A percentile compares a stretch with the other conserved stretches of the same genome.
These are phyloP conservation scores for Hyla sarda DNA, from an alignment of 2,113 vertebrate species.

Conservation along the genomic window DNA sequence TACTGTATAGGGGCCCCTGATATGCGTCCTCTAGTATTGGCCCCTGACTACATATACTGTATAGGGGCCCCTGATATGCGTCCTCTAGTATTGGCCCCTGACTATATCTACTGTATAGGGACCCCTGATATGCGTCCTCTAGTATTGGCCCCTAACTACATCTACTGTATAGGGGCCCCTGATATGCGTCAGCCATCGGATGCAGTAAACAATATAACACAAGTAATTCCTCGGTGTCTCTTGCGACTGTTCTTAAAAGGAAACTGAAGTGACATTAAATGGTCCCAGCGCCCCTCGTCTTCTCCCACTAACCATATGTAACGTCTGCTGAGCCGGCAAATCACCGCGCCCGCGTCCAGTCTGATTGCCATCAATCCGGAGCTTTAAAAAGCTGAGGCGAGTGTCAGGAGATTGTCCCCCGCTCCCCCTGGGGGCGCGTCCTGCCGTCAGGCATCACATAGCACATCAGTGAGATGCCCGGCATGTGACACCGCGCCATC, in stretches of 20 bases:
- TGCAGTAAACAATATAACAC: slow-evolving; percentile 39
- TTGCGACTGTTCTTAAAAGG: slow-evolving; percentile 63
- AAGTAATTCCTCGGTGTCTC: slow-evolving; percentile 61
- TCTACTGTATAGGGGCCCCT: no score
- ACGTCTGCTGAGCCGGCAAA: slow-evolving; percentile 69
- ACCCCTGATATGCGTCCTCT: no score
- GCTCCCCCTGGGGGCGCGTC: slow-evolving; percentile 77
- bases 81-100: no score
- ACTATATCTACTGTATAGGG: no score
- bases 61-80: no score
- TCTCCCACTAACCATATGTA: slow-evolving; percentile 72
- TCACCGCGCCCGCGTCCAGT: slow-evolving; percentile 69
- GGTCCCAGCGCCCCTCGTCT: slow-evolving; percentile 62
- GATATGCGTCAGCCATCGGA: no score
- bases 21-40: no score
- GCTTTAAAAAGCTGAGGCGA: slow-evolving; percentile 62
- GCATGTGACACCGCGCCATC: slow-evolving; percentile 83
- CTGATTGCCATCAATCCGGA: slow-evolving; percentile 68
- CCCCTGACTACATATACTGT: no score
- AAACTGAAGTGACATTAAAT: slow-evolving; percentile 66
- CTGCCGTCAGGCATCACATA: slow-evolving; percentile 85
- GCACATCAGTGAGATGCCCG: slow-evolving; percentile 74
- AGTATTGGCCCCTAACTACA: no score
- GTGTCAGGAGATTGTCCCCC: slow-evolving; percentile 77
- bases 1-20: no score